Conservation (phyloP, 2,797 vertebrate species). For the Chelonia mydas region DNA sequence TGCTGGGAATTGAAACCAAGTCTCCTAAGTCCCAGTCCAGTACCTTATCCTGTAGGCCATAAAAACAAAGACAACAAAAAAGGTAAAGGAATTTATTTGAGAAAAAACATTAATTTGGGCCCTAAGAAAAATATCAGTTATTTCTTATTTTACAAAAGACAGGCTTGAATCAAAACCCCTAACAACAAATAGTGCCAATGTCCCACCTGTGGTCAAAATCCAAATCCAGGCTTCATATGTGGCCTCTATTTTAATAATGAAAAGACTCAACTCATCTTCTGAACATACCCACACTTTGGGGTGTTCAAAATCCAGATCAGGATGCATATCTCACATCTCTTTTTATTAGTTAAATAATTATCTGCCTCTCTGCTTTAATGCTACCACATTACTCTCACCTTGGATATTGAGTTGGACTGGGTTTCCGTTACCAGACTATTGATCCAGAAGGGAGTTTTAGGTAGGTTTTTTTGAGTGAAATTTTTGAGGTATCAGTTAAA, state of each 20-base stretch:
- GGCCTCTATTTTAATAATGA: not conserved
- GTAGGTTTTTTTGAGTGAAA: not conserved
- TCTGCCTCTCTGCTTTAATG: not conserved
- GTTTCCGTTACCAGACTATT: not conserved
- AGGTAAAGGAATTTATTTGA: slow-evolving; percentile 14
- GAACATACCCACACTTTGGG: not conserved
- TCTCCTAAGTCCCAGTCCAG: not conserved
- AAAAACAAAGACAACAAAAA: not conserved
- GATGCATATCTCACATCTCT: not conserved
- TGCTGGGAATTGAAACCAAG: not conserved
- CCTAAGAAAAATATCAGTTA: not conserved
- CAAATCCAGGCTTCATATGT: not conserved
- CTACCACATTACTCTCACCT: not conserved
- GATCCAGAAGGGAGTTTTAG: not conserved
- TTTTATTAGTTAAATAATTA: not conserved
- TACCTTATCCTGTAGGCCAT: not conserved
- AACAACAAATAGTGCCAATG: not conserved
- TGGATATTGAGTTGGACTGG: not conserved
- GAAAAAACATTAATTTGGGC: slow-evolving; percentile 2
- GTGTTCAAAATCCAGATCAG: not conserved
- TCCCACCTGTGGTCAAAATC: not conserved
- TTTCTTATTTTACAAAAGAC: not conserved
- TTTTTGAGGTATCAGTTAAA: not conserved
- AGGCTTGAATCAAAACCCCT: not conserved
- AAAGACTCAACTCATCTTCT: not conserved